These are phyloP conservation scores for Brienomyrus longianalis DNA, from an alignment of 2,113 vertebrate genomes.

Conservation along the genomic window DNA sequence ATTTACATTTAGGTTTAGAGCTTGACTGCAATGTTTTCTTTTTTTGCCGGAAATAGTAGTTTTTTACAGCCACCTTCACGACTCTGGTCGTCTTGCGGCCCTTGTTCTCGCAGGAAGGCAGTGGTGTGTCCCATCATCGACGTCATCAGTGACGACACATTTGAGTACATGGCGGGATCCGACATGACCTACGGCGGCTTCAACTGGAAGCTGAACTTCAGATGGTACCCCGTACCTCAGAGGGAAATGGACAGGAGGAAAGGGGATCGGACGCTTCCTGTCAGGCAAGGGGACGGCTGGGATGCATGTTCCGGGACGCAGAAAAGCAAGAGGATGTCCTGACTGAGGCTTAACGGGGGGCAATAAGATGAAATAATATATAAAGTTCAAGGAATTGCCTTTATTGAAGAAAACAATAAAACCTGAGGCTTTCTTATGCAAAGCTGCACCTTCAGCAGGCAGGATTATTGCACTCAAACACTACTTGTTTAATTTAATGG, in stretches of 20 bases:
- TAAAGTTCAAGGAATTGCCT: not conserved
- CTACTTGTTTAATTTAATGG: not conserved
- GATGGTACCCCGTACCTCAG: constrained; percentile 97
- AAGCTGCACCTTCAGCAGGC: not conserved
- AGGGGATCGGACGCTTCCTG: constrained; percentile 88
- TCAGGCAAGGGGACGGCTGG: constrained; percentile 65
- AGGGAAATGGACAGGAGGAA: constrained; percentile 95
- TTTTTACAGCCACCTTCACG: not conserved
- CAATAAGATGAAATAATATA: not conserved
- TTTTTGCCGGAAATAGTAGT: not conserved
- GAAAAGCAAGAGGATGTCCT: not conserved
- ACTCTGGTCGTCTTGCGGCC: not conserved
- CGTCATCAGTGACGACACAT: constrained; percentile 97
- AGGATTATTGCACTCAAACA: not conserved
- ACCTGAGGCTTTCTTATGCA: not conserved
- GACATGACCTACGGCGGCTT: constrained; percentile 98
- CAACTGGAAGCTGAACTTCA: constrained; percentile 97
- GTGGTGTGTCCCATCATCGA: constrained; percentile 98
- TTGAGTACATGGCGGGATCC: constrained; percentile 97
- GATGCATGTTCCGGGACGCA: not conserved
- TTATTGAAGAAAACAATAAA: not conserved
- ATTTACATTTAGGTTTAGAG: not conserved
- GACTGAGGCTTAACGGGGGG: not conserved
- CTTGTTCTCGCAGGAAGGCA: constrained; percentile 63
- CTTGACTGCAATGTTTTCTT: not conserved